Base-by-base conservation (phyloP, 2,888 invertebrate species). In the Brachynemurus nebulosus region DNA sequence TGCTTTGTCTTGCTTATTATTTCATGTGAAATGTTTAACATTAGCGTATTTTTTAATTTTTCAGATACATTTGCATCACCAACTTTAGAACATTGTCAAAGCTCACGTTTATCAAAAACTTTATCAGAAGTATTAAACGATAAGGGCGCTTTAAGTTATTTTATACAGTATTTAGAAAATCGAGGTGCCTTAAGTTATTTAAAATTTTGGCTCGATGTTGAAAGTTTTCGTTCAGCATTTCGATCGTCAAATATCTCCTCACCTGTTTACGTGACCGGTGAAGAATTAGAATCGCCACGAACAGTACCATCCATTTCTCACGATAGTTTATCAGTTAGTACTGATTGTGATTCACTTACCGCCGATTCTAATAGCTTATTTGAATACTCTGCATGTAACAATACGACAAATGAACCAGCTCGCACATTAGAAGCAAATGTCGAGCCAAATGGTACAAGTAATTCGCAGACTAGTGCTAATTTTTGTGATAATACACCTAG, bases 161-260 rank as follows among this genome's bases (percentile, higher is more conserved):
- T 92, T 60, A 74, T 88, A 44, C 86, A 89, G 56, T 93, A 78
- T 63, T 76, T 93, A 75, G 86, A 90, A 56, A 70, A 77, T n/a
- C 72, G 76, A 50, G 77, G 77, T 45, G 74, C 76, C 44, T 63
- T 79, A 44, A 63, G 72, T 16, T 66, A 80, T 23, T 71, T 86
- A 2, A 79, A 79, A 60, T 83, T 85, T 61, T 86, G 80, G 76
- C 60, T 85, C 50, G 86, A 86, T 55, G 72, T 83, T 36, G 80
- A 85, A 56, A 74, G 75, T 53, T 78, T 83, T 54, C 74, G 71
- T 56, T 58, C 60, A 3, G 65, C 68, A 6, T 60, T 57, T 21
- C 50, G 49, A 18, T 51, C 51, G 11, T 25, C 44, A 36, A 23
- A 21, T 25, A 16, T 23, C 12, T 40, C 27, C 12, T 37, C 20